These are phyloP conservation scores for Actinemys pallida DNA, from an alignment of 2,113 vertebrate genomes.

Conservation along the genomic window DNA sequence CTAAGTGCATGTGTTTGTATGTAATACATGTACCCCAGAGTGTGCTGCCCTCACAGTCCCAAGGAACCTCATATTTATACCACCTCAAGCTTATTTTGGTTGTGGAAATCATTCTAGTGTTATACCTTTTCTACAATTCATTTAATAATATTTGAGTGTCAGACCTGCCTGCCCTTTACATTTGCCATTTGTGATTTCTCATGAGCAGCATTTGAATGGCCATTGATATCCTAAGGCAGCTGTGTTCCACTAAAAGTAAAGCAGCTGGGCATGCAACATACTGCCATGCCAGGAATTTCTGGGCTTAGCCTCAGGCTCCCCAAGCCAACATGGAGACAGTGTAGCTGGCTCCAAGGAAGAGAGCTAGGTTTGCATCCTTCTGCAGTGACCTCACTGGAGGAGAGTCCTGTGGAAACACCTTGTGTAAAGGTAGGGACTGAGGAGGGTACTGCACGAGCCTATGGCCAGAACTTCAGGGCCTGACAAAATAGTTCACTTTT, in stretches of 20 bases:
- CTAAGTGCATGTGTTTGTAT: not conserved
- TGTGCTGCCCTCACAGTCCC: not conserved
- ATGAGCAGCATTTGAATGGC: not conserved
- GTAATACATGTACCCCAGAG: not conserved
- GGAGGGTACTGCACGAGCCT: not conserved
- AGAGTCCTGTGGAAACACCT: not conserved
- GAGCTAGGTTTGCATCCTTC: not conserved
- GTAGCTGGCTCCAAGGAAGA: not conserved
- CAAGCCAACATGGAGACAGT: not conserved
- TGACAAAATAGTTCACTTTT: not conserved
- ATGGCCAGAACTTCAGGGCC: not conserved
- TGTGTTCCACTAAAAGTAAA: not conserved
- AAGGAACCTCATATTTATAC: not conserved
- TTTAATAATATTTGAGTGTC: not conserved
- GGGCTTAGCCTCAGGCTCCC: not conserved
- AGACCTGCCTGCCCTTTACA: not conserved
- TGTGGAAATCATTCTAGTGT: not conserved
- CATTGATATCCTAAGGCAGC: not conserved
- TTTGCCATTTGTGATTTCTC: not conserved
- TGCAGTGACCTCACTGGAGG: not conserved
- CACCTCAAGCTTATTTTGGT: not conserved
- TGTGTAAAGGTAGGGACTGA: not conserved
- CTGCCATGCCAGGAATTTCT: not conserved
- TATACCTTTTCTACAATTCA: not conserved
- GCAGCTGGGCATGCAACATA: not conserved